Evolutionary conservation across 2,113 vertebrate genomes (phyloP).

Genomic region (Telmatochromis sp.): DNA sequence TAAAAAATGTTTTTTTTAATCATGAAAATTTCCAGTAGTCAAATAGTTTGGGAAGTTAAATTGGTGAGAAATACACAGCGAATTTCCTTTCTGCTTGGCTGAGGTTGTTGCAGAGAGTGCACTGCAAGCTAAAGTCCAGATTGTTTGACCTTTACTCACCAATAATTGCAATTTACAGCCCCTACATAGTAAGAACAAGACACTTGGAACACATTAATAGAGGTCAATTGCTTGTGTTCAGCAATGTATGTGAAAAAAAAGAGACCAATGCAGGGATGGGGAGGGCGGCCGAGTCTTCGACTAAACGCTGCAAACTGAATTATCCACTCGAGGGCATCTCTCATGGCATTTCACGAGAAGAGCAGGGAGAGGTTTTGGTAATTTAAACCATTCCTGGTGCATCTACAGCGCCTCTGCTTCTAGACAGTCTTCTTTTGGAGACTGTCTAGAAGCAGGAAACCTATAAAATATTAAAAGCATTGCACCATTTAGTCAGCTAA

Average conservation of each 20-base stretch:
- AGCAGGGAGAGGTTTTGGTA: not conserved
- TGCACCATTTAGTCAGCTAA: not conserved
- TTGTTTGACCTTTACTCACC: slow-evolving; percentile 20
- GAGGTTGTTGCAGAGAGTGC: not conserved
- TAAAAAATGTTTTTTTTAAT: not conserved
- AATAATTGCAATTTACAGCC: slow-evolving; percentile 11
- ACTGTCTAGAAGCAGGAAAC: not conserved
- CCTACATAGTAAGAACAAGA: not conserved
- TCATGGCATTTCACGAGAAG: not conserved
- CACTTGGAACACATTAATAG: not conserved
- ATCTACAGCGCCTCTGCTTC: not conserved
- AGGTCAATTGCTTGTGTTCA: not conserved
- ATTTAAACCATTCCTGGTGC: not conserved
- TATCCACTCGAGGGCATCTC: not conserved
- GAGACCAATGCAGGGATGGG: not conserved
- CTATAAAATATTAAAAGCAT: not conserved
- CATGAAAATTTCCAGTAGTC: not conserved
- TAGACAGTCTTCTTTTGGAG: no score
- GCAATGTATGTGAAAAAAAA: not conserved
- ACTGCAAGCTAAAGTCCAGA: not conserved
- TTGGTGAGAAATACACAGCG: not conserved
- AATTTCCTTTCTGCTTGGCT: not conserved
- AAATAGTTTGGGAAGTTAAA: not conserved
- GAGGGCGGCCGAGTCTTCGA: not conserved
- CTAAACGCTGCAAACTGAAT: not conserved